Evolutionary conservation across 1,140 invertebrate species (phyloP), one percentile per base, ranked within the genome.

Genomic region (Bombus waltoni): DNA sequence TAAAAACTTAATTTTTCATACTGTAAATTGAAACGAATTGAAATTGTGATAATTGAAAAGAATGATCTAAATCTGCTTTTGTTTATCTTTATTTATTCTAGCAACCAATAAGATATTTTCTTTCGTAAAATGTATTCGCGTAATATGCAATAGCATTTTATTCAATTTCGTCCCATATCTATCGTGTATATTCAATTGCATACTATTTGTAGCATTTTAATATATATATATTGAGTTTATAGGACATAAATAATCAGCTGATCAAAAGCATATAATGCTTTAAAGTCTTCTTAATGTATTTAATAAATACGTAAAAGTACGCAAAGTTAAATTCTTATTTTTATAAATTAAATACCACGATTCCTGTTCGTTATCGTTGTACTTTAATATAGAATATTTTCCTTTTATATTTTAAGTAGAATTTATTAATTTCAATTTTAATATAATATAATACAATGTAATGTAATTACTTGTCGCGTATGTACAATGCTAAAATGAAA

Each of bases 131-230:
- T 77, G 32, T 53, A 42, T 71, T 83, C 35, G 28, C 32, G 25
- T 47, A 71, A 59, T n/a, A 47, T 44, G 18, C 18, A 53, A 53
- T 72, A 38, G 44, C 59, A 79, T 85, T 85, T 85, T 73, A 80
- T 42, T 85, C 44, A 32, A 22, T 79, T 68, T 65, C 35, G 1
- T 38, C 10, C 40, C 11, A 15, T 28, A 40, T 66, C 13, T 73
- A 74, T 32, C 11, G 11, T 74, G 15, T 57, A 22, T 62, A 59
- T 70, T 53, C 5, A n/a, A 42, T 74, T 13, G 32, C 38, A 28
- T 74, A 74, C 18, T 28, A 53, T 65, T 65, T 47, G 28, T 70
- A 89, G 79, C 79, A 89, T 89, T 86, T 86, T 66, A 53, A 70
- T 79, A 53, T 47, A 47, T 44, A 47, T 79, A 77, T 79, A 74